Evolutionary conservation across 2,888 invertebrate species (phyloP), one percentile per base, ranked within the genome.

Genomic region (Ormyrus thymus): DNA sequence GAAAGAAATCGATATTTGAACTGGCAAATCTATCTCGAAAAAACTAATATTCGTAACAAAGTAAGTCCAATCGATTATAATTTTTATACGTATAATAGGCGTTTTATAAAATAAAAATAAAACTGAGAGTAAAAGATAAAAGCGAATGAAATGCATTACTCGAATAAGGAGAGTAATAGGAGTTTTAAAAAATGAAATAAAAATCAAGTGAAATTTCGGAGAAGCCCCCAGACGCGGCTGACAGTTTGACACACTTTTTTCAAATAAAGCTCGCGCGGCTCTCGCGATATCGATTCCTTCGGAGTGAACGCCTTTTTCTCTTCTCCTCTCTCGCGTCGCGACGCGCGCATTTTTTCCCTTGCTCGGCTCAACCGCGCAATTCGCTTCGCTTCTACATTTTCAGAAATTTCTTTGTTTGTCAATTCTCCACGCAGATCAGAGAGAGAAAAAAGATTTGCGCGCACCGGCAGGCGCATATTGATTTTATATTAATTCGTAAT

Each of bases 281-380:
- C 64, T 11, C 53, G 53, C 7, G 46, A 62, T 78, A 78, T 78
- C 62, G 78, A 78, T 78, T 68, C 72, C 61, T 68, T 56, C 61
- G 45, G 45, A 48, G 55, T 7, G n/a, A 59, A 58, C 68, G 58
- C 69, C 62, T 69, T 62, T 59, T 62, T 62, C 62, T 73, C 56
- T 0, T 29, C 29, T 29, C 29, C 29, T 29, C 29, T 29, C 29
- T 29, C 29, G 29, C 29, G 29, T 29, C 29, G 29, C 29, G 7
- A 11, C 9, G 1, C 53, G n/a, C 65, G 13, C 13, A 10, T 6
- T n/a, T 4, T 69, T 7, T 7, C n/a, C 46, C 9, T 51, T 29
- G 15, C 45, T 9, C 9, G 7, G 10, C 46, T 13, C 13, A 10
- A 15, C 46, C 10, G 62, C 55, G 62, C 45, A 53, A 72, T 72